phyloP scores from a whole-genome alignment of 2,888 invertebrate species.

The Thalpophila matura region DNA sequence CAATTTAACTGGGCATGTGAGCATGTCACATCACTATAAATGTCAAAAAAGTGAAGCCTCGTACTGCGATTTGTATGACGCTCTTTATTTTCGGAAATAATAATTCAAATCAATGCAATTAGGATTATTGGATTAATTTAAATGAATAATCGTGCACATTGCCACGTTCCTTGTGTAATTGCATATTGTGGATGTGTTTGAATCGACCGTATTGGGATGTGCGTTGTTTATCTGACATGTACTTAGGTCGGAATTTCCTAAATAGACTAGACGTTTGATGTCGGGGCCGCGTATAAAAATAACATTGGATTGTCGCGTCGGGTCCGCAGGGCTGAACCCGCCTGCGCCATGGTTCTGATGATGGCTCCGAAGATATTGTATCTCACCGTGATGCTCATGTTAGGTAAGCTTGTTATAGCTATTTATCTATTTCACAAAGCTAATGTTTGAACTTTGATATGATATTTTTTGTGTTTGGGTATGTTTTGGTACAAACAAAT shows the following conservation, averaged over 20 bases:
- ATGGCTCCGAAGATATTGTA: slow-evolving; percentile 73
- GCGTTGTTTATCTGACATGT: slow-evolving; percentile 86
- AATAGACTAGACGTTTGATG: slow-evolving; percentile 88
- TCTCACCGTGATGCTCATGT: slow-evolving; percentile 70
- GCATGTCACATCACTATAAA: slow-evolving; percentile 49
- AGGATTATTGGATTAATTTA: slow-evolving; percentile 60
- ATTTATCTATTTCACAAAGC: slow-evolving; percentile 22
- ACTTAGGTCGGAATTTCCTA: slow-evolving; percentile 85
- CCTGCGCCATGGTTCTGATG: slow-evolving; percentile 74
- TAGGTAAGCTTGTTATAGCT: slow-evolving; percentile 75
- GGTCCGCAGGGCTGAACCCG: slow-evolving; percentile 77
- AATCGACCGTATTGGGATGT: slow-evolving; percentile 71
- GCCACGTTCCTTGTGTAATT: slow-evolving; percentile 41
- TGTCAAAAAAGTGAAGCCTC: slow-evolving; percentile 65
- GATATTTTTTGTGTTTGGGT: slow-evolving; percentile 1
- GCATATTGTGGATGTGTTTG: slow-evolving; percentile 63
- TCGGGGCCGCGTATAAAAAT: slow-evolving; percentile 89
- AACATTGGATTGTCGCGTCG: slow-evolving; percentile 84
- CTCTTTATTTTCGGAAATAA: slow-evolving; percentile 70
- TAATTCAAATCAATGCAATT: slow-evolving; percentile 71
- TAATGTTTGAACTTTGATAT: slow-evolving; percentile 46
- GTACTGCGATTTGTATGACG: slow-evolving; percentile 53
- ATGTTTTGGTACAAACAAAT: slow-evolving; percentile 5
- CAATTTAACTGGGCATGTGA: too few relatives aligned
- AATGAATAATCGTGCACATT: slow-evolving; percentile 51